Evolutionary conservation across 1,140 invertebrate species (phyloP).

Genomic region (Drosophila ironensis): DNA sequence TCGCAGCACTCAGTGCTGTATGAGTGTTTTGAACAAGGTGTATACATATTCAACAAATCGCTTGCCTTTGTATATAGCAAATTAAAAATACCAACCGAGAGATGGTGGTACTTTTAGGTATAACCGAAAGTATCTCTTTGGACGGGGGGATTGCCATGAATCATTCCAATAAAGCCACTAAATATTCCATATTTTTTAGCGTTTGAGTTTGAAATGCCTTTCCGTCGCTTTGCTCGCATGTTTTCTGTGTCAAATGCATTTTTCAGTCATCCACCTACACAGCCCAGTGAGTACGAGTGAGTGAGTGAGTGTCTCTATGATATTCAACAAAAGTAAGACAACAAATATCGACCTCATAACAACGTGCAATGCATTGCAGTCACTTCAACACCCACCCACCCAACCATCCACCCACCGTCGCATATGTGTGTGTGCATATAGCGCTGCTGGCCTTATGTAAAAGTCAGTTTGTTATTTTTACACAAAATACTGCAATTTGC

Average conservation of each 20-base stretch:
- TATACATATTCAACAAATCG: not conserved
- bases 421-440: conserved; percentile 7
- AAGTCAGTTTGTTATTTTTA: conserved; percentile 65
- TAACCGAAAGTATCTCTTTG: too few species aligned
- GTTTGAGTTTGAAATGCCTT: not conserved
- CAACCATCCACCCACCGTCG: conserved; percentile 1
- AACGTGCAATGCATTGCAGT: conserved; percentile 26
- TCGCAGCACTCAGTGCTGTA: not conserved
- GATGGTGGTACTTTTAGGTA: too few species aligned
- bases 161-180: conserved; percentile 4
- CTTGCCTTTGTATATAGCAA: conserved; percentile 3
- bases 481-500: conserved; percentile 49
- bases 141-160: conserved; percentile 18
- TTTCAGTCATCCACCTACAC: conserved; percentile 67
- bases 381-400: conserved; percentile 44
- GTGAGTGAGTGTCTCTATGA: conserved; percentile 3
- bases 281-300: conserved; percentile 1
- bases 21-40: conserved; percentile 10
- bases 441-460: conserved; percentile 28
- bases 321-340: conserved; percentile 16
- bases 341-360: conserved; percentile 65
- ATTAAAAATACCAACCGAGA: not conserved
- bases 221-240: not conserved
- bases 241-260: conserved; percentile 76
- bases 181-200: conserved; percentile 5